These are phyloP conservation scores for Muscidifurax raptorellus DNA, from an alignment of 1,140 invertebrate genomes.

Conservation along the genomic window DNA sequence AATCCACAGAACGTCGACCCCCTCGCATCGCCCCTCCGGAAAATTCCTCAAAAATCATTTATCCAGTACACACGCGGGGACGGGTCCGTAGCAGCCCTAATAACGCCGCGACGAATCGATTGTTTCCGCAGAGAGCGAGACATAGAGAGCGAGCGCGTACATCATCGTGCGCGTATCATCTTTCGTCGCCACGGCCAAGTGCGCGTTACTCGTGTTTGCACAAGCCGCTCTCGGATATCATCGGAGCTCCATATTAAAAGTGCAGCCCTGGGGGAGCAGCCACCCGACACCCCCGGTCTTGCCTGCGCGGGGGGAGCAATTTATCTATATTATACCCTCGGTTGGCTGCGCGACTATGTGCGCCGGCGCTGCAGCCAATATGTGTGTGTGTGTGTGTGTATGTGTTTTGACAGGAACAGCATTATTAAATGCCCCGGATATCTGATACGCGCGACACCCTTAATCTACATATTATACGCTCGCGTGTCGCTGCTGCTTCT, in stretches of 20 bases:
- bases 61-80: background rate
- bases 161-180: constrained; percentile 47
- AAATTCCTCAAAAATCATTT: constrained; percentile 44
- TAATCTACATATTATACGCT: constrained; percentile 76
- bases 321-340: constrained; percentile 76
- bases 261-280: constrained; percentile 51
- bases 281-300: constrained; percentile 55
- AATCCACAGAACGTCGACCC: background rate
- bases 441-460: constrained; percentile 73
- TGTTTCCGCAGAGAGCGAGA: background rate
- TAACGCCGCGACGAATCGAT: constrained; percentile 46
- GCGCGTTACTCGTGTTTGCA: constrained; percentile 53
- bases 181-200: constrained; percentile 43
- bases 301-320: constrained; percentile 61
- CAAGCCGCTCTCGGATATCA: constrained; percentile 48
- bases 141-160: background rate
- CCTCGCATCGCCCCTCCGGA: background rate
- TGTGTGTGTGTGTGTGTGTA: constrained; percentile 62
- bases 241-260: constrained; percentile 59
- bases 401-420: constrained; percentile 76
- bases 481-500: constrained; percentile 64
- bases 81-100: background rate
- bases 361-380: background rate
- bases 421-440: constrained; percentile 76
- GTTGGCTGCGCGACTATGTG: constrained; percentile 63